These are phyloP conservation scores for Ephestia elutella DNA, from an alignment of 1,140 invertebrate genomes.

Conservation along the genomic window DNA sequence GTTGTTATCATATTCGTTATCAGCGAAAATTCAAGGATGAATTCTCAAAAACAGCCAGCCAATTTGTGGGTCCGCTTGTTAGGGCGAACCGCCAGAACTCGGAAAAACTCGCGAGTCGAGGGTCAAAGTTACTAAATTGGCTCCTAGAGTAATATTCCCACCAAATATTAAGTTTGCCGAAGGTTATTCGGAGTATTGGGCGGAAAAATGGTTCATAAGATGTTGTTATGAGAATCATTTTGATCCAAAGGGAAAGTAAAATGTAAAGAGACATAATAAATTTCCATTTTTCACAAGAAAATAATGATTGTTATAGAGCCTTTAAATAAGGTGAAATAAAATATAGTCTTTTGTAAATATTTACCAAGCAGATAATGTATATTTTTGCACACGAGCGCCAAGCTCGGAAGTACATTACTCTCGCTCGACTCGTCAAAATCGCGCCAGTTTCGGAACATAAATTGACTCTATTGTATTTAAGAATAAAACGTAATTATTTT, in stretches of 20 bases:
- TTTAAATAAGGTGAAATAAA: too few relatives aligned
- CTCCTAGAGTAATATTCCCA: background rate
- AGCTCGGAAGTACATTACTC: too few relatives aligned
- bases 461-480: too few relatives aligned
- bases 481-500: too few relatives aligned
- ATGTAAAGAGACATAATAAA: too few relatives aligned
- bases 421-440: too few relatives aligned
- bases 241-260: background rate
- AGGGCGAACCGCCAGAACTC: background rate
- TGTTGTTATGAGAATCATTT: background rate
- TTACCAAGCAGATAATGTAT: too few relatives aligned
- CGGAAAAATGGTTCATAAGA: background rate
- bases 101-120: constrained; percentile 5
- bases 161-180: background rate
- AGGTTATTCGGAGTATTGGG: background rate
- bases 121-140: constrained; percentile 5
- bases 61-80: constrained; percentile 8
- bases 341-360: too few relatives aligned
- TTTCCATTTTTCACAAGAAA: too few relatives aligned
- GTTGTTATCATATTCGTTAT: background rate
- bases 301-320: too few relatives aligned
- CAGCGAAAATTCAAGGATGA: background rate
- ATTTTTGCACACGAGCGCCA: too few relatives aligned
- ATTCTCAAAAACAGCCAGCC: background rate
- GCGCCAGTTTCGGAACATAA: too few relatives aligned